Percentiles rank a stretch among this genome's conserved stretches.
phyloP scores from a whole-genome alignment of 2,113 vertebrate genomes.

The Sus scrofa region DNA sequence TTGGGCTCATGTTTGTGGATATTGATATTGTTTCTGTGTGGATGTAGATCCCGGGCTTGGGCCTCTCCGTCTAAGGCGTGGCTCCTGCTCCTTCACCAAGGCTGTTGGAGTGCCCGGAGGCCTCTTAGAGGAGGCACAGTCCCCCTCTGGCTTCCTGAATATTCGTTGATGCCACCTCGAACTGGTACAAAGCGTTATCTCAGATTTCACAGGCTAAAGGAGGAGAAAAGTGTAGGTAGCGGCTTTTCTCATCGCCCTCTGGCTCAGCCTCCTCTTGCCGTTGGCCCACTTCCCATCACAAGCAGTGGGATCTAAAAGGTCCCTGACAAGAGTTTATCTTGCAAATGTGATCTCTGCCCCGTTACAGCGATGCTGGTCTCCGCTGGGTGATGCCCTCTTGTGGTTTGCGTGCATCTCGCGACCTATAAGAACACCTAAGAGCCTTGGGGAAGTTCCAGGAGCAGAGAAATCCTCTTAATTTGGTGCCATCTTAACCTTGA shows the following conservation, averaged over 20 bases:
- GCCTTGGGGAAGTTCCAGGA: slow-evolving; percentile 21
- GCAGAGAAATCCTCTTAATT: slow-evolving; percentile 12
- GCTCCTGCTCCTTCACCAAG: background rate
- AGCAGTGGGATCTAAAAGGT: slow-evolving; percentile 2
- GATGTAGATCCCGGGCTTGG: background rate
- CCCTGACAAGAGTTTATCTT: slow-evolving; percentile 25
- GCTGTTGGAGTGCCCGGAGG: background rate
- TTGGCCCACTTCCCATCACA: background rate
- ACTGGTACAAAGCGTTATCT: background rate
- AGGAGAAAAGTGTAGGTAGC: background rate
- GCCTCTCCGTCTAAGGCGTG: background rate
- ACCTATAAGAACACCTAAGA: background rate
- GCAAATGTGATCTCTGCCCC: slow-evolving; percentile 14
- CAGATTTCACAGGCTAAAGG: background rate
- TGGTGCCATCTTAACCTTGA: background rate
- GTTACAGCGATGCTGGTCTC: slow-evolving; percentile 54
- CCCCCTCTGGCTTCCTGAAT: background rate
- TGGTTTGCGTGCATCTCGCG: slow-evolving; percentile 51
- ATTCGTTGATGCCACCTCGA: background rate
- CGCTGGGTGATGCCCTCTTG: slow-evolving; percentile 19
- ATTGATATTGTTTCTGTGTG: background rate
- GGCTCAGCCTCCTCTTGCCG: background rate
- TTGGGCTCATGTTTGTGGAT: background rate
- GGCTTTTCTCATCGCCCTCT: background rate
- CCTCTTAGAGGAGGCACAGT: slow-evolving; percentile 2